Percentiles rank a stretch among this genome's conserved stretches.
Evolutionary conservation across 2,888 invertebrate genomes (phyloP).

Genomic region (Pedicia rivosa): DNA sequence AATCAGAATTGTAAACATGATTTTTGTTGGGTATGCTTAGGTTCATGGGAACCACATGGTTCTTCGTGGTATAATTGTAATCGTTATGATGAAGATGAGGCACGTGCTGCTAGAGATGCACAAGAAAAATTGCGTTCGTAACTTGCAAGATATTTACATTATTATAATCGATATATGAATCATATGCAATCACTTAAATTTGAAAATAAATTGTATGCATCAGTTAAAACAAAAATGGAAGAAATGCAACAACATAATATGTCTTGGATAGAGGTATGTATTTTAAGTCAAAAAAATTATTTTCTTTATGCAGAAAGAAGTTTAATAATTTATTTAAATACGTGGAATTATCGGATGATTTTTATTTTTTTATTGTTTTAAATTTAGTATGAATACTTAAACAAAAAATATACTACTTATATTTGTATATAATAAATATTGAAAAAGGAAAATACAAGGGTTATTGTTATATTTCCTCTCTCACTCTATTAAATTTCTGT

Average conservation of each 20-base stretch:
- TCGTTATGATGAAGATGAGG: slow-evolving; percentile 92
- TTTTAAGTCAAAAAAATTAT: neutral
- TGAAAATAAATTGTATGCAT: slow-evolving; percentile 91
- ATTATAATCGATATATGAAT: slow-evolving; percentile 98
- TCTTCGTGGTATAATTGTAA: slow-evolving; percentile 98
- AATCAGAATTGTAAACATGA: slow-evolving; percentile 96
- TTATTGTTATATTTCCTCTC: no score
- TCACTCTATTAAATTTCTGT: no score
- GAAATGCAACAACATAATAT: slow-evolving; percentile 99
- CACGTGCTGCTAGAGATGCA: slow-evolving; percentile 88
- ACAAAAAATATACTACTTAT: no score
- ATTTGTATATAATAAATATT: no score
- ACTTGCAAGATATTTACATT: slow-evolving; percentile 92
- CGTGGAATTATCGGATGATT: no score
- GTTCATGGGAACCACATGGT: slow-evolving; percentile 97
- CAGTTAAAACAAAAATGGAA: slow-evolving; percentile 96
- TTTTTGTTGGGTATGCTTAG: slow-evolving; percentile 99
- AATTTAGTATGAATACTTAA: no score
- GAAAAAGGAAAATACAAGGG: no score
- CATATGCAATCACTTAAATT: slow-evolving; percentile 98
- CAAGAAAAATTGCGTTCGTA: slow-evolving; percentile 89
- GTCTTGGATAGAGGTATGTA: slow-evolving; percentile 91
- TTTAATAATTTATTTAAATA: neutral
- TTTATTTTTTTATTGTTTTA: no score
- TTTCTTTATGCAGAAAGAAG: neutral